phyloP scores from a whole-genome alignment of 2,113 vertebrate genomes.

The Quiscalus mexicanus region DNA sequence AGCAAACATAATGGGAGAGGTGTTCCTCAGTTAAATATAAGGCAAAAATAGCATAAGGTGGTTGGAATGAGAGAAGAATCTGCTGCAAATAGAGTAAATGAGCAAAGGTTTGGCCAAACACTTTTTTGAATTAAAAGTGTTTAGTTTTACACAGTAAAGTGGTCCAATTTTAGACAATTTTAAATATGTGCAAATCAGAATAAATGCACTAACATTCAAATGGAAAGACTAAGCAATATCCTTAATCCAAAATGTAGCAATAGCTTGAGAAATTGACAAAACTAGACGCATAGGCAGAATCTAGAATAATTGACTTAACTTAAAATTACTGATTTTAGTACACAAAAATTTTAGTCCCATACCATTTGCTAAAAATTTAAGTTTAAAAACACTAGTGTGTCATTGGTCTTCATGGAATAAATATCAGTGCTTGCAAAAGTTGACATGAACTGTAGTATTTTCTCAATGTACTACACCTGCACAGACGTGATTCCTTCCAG shows the following conservation, averaged over 20 bases:
- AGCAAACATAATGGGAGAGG: background rate
- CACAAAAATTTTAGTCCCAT: background rate
- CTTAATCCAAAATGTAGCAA: background rate
- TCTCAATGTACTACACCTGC: conserved; percentile 18
- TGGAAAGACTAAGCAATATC: background rate
- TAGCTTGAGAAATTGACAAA: background rate
- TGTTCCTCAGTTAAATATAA: background rate
- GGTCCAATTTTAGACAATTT: background rate
- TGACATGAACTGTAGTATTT: background rate
- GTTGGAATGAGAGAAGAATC: background rate
- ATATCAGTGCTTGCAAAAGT: conserved; percentile 10
- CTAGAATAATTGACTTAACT: background rate
- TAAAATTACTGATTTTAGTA: background rate
- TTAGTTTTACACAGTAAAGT: background rate
- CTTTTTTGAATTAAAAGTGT: background rate
- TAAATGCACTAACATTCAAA: background rate
- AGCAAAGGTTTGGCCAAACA: background rate
- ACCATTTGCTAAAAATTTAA: background rate
- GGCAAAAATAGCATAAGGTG: background rate
- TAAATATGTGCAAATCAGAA: background rate
- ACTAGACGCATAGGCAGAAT: background rate
- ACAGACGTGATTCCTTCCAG: background rate
- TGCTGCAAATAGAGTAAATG: background rate
- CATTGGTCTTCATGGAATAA: background rate
- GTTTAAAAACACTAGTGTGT: background rate